Conservation (phyloP, 2,888 invertebrate species). For the Aelia acuminata region DNA sequence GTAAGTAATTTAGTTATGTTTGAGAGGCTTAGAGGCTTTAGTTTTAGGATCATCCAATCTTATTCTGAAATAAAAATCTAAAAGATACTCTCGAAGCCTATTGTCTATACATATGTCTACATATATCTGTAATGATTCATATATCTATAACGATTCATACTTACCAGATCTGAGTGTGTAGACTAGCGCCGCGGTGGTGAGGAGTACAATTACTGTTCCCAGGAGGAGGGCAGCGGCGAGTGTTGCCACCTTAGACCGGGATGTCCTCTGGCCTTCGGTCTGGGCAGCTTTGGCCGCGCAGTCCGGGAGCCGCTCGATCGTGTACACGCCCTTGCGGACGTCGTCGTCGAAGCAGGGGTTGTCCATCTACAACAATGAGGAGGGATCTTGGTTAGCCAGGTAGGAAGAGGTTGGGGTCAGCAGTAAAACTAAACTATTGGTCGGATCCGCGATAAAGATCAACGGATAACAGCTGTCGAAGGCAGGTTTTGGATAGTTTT, state of each 20-base stretch:
- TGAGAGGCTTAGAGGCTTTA: too few relatives aligned
- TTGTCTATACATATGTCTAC: too few relatives aligned
- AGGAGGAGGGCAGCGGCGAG: constrained; percentile 61
- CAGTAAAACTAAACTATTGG: background rate
- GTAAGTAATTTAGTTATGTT: too few relatives aligned
- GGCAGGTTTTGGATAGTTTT: background rate
- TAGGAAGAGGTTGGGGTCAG: background rate
- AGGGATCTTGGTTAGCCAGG: background rate
- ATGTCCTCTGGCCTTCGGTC: constrained; percentile 2
- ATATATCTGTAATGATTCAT: too few relatives aligned
- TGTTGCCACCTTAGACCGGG: constrained; percentile 59
- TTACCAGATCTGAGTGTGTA: constrained; percentile 63
- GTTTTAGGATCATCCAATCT: too few relatives aligned
- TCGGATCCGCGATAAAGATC: background rate
- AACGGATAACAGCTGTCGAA: background rate
- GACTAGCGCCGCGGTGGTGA: constrained; percentile 62
- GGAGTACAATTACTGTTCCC: constrained; percentile 58
- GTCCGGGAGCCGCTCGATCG: constrained; percentile 56
- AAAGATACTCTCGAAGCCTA: too few relatives aligned
- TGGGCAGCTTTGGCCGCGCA: constrained; percentile 26
- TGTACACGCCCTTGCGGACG: constrained; percentile 53
- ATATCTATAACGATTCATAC: too few relatives aligned
- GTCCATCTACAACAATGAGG: constrained; percentile 55
- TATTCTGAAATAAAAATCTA: too few relatives aligned
- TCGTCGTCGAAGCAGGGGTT: constrained; percentile 59